Conservation (phyloP, 2,797 vertebrate species). For the Rhadinocentrus ornatus region DNA sequence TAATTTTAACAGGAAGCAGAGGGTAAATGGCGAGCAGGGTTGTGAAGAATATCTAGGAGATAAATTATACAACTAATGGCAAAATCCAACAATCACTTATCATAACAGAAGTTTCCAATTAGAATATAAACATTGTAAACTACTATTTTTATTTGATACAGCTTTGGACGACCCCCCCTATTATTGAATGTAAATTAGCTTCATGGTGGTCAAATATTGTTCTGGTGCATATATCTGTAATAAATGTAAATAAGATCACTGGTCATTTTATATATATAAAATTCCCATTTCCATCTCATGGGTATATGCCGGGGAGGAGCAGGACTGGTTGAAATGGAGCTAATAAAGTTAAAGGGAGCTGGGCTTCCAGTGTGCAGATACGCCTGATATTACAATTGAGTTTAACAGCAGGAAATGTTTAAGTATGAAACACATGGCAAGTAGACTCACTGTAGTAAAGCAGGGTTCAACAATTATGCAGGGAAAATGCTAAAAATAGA, state of each 20-base stretch:
- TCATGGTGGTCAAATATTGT: conserved; percentile 18
- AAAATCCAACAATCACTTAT: no score
- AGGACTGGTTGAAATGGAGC: conserved; percentile 17
- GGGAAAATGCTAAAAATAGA: not conserved
- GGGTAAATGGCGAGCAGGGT: no score
- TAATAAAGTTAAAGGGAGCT: conserved; percentile 30
- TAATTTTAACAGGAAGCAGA: no score
- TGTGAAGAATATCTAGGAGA: no score
- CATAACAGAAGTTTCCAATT: no score
- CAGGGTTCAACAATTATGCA: not conserved
- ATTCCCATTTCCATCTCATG: conserved; percentile 22
- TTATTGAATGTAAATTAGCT: not conserved
- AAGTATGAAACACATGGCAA: conserved; percentile 3
- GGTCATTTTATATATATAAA: conserved; percentile 15
- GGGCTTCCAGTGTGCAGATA: not conserved
- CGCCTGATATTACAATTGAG: not conserved
- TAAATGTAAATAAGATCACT: conserved; percentile 20
- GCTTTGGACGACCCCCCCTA: not conserved
- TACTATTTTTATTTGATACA: no score
- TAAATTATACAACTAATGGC: no score
- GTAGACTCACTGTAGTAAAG: not conserved
- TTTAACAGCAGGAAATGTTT: conserved; percentile 22
- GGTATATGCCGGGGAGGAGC: conserved; percentile 11
- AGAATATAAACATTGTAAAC: no score
- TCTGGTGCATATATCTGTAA: conserved; percentile 7